Conservation (phyloP, 30 jellyfish, hydroid and myxozoan genomes). For the Hydra vulgaris region DNA sequence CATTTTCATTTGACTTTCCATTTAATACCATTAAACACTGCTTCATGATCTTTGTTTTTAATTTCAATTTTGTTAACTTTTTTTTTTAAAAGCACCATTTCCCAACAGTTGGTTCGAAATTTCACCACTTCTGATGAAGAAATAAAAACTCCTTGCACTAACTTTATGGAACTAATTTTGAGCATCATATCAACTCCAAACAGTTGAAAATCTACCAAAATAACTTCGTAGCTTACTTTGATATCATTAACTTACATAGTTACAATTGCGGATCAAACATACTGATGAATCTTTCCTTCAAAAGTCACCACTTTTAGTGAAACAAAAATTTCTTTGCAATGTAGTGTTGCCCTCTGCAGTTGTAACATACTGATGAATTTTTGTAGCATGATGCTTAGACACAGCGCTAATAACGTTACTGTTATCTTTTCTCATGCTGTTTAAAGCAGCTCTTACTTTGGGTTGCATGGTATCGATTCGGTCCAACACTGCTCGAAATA, state of each 20-base stretch:
- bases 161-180: neutral
- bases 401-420: neutral
- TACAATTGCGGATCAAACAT: no score
- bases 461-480: neutral
- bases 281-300: no score
- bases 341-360: neutral
- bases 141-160: neutral
- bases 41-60: no score
- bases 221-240: neutral
- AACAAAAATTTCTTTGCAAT: neutral
- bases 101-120: no score
- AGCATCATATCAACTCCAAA: neutral
- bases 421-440: neutral
- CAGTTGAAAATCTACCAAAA: neutral
- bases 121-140: neutral
- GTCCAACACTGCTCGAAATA: neutral
- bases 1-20: no score
- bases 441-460: neutral
- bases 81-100: no score
- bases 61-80: no score
- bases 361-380: neutral
- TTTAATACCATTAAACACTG: no score
- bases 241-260: neutral
- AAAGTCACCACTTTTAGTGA: neutral
- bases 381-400: neutral